Evolutionary conservation across 2,888 invertebrate genomes (phyloP).

Genomic region (Brachylomia viminalis): DNA sequence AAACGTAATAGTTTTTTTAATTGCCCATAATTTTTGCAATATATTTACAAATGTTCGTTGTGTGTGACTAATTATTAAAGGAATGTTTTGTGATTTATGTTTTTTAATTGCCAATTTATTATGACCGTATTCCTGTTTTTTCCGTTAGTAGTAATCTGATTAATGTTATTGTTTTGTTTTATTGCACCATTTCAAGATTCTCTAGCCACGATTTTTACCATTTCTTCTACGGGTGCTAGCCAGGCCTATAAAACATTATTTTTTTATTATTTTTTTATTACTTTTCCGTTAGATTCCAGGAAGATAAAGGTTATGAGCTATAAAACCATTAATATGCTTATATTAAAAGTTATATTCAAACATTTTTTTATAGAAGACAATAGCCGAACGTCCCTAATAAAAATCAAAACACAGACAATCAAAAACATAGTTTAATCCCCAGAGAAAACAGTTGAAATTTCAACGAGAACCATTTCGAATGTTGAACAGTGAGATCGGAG

Average conservation of each 20-base stretch:
- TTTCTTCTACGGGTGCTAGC: not conserved
- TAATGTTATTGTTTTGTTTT: constrained; percentile 13
- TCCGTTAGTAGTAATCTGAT: not conserved
- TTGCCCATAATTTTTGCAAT: constrained; percentile 26
- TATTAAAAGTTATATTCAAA: constrained; percentile 52
- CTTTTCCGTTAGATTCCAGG: constrained; percentile 54
- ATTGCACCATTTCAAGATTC: constrained; percentile 14
- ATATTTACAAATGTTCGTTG: constrained; percentile 25
- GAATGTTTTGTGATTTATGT: constrained; percentile 8
- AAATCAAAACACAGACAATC: constrained; percentile 20
- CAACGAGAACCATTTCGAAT: constrained; percentile 56
- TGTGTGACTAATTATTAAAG: not conserved
- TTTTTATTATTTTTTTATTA: constrained; percentile 39
- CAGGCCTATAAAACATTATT: constrained; percentile 20
- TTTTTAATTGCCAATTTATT: constrained; percentile 45
- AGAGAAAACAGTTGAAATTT: constrained; percentile 62
- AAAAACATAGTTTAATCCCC: constrained; percentile 55
- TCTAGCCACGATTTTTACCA: not conserved
- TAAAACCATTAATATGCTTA: constrained; percentile 63
- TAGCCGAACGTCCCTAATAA: constrained; percentile 51
- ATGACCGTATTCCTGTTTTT: constrained; percentile 10
- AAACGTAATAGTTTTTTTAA: constrained; percentile 30
- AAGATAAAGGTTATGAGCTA: constrained; percentile 57
- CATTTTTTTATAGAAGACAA: constrained; percentile 58
- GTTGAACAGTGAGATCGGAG: constrained; percentile 73